phyloP scores from a whole-genome alignment of 2,797 vertebrate species.

The Phataginus tricuspis region DNA sequence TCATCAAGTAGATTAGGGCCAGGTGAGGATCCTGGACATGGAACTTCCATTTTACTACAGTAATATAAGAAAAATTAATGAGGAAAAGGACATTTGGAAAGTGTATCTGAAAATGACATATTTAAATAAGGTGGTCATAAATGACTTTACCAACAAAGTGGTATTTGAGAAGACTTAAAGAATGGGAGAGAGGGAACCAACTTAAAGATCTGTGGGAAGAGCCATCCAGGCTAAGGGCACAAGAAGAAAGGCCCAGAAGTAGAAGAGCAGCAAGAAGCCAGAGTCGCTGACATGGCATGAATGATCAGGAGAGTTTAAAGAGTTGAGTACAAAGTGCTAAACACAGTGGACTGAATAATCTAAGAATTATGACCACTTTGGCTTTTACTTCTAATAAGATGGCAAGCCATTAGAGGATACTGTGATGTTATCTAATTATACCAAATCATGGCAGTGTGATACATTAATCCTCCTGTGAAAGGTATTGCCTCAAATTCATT shows the following conservation, averaged over 20 bases:
- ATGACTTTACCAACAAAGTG: not conserved
- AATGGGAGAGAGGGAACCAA: rapidly evolving
- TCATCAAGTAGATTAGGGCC: too few species aligned
- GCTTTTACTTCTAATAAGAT: not conserved
- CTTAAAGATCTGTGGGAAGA: not conserved
- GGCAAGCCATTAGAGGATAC: not conserved
- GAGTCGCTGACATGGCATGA: not conserved
- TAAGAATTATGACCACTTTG: not conserved
- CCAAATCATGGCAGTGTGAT: not conserved
- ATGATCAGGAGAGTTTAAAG: not conserved
- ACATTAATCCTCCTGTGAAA: not conserved
- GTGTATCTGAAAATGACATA: not conserved
- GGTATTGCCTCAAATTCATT: not conserved
- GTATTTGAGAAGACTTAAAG: not conserved
- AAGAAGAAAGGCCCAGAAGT: not conserved
- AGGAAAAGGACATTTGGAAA: not conserved
- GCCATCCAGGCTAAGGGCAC: not conserved
- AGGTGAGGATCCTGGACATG: too few species aligned
- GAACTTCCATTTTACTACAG: too few species aligned
- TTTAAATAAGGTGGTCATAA: not conserved
- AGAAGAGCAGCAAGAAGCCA: not conserved
- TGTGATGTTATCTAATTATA: not conserved
- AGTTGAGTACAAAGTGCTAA: not conserved
- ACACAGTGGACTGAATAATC: not conserved
- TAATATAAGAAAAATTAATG: not conserved